These are phyloP conservation scores for Mohoua ochrocephala DNA, from an alignment of 2,113 vertebrate species.

Conservation along the genomic window DNA sequence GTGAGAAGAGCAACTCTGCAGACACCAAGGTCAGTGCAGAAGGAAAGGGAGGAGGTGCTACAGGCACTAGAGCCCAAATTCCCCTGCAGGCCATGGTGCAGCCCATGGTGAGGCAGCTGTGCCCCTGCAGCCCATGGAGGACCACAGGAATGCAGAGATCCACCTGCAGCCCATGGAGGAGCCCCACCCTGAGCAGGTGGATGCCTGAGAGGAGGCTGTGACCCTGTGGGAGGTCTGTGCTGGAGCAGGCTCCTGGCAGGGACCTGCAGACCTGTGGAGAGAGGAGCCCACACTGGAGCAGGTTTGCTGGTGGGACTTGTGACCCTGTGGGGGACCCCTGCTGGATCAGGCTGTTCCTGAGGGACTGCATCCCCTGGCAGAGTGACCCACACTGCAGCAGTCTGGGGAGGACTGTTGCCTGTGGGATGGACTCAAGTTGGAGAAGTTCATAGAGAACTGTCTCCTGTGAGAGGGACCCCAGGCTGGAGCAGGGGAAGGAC, in stretches of 20 bases:
- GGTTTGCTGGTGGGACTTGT: neutral
- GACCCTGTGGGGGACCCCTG: neutral
- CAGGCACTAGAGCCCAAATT: neutral
- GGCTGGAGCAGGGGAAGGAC: neutral
- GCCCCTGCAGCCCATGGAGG: neutral
- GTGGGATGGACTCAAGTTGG: rapidly evolving
- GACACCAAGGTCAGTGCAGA: neutral
- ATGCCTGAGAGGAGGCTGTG: neutral
- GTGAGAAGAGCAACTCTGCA: neutral
- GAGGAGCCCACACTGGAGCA: neutral
- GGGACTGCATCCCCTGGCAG: neutral
- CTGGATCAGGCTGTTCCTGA: neutral
- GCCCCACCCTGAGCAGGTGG: neutral
- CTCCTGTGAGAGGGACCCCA: neutral
- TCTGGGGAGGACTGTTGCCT: neutral
- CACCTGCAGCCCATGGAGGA: neutral
- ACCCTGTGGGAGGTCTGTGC: neutral
- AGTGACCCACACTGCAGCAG: neutral
- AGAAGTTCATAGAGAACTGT: rapidly evolving
- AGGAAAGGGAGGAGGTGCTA: neutral
- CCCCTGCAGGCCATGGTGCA: neutral
- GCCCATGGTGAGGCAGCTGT: neutral
- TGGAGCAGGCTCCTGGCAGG: neutral
- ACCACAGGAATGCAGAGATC: neutral
- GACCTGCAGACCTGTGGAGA: neutral